Base-by-base conservation (phyloP, 2,797 vertebrate genomes). In the Micromesistius poutassou region DNA sequence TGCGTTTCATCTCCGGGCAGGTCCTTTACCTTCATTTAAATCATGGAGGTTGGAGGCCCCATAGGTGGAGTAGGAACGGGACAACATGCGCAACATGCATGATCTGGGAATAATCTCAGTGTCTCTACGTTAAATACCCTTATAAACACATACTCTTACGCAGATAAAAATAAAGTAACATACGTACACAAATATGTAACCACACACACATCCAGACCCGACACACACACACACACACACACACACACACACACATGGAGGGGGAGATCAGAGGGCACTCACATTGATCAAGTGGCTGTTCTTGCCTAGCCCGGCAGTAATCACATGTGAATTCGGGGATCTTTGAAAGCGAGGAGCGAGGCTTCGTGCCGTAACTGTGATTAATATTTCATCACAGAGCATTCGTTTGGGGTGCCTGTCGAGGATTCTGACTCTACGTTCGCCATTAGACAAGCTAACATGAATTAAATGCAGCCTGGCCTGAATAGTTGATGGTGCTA, bases 351-450 rank as follows among this genome's bases (percentile, higher is more conserved):
- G 93, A 93, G 93, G 92, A 93, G 93, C 93, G 55, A 62, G 82
- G 95, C 95, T 95, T 94, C 94, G 82, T 96, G 95, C 95, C 94
- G 94, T 95, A 97, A 96, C 95, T 92, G 89, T 84, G 91, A 96
- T 98, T 95, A 98, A 99, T 98, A 97, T 98, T 99, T 99, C 94
- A 99, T 98, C 96, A 97, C 93, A 97, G 94, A 94, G 95, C 95
- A 95, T 96, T 95, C 94, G 95, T 95, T 62, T 94, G 94, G 95
- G 95, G 94, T 91, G 96, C 95, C 96, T 95, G 95, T 94, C 91
- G 95, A 97, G 95, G 93, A 94, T 96, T 96, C 96, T 94, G 94
- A 89, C 91, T 94, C 90, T 88, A 94, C 93, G 86, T 94, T 92
- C 87, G 91, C 93, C 89, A 94, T 94, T 95, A 96, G 95, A 95